Base-by-base conservation (phyloP, 2,888 invertebrate genomes). In the Copidosoma aretas region DNA sequence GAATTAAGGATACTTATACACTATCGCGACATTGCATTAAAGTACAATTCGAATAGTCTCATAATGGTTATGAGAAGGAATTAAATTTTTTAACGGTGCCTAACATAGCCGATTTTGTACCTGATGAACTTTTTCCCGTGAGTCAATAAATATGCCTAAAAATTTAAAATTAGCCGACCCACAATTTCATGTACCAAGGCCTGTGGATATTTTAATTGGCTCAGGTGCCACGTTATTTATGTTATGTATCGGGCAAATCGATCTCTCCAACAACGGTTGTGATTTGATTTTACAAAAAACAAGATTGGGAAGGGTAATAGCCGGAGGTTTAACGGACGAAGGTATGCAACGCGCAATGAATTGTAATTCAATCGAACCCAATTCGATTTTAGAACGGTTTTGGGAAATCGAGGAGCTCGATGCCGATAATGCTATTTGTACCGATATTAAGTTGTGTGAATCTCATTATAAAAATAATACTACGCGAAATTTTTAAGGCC, bases 351-450 rank as follows among this genome's bases (percentile, higher is more conserved):
- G n/a, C n/a, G n/a, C n/a, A 22, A 4, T 1, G 14, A 54, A 24
- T 68, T 58, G 66, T 19, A 19, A 57, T 15, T 24, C 65, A 8
- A 58, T 64, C 4, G 54, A 41, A 10, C 41, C 57, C 1, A 19
- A 57, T 4, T 12, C 24, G 15, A 12, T 21, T 0, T 4, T 64
- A 8, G 43, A 59, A 21, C 60, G 64, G 54, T 76, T 76, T 64
- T 76, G 73, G 74, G 64, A 72, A 67, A 63, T 75, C 19, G 73
- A 76, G 60, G 72, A 74, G 46, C 14, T 67, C 1, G n/a, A n/a
- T n/a, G n/a, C n/a, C n/a, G n/a, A n/a, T n/a, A n/a, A n/a, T n/a
- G n/a, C n/a, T n/a, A n/a, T 43, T 15, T 43, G n/a, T n/a, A n/a
- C n/a, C n/a, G n/a, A n/a, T 12, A 52, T 4, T 22, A 19, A 10